Percentiles rank a stretch among this genome's conserved stretches.
phyloP scores from a whole-genome alignment of 2,888 invertebrate genomes.

The Hydriomena furcata region DNA sequence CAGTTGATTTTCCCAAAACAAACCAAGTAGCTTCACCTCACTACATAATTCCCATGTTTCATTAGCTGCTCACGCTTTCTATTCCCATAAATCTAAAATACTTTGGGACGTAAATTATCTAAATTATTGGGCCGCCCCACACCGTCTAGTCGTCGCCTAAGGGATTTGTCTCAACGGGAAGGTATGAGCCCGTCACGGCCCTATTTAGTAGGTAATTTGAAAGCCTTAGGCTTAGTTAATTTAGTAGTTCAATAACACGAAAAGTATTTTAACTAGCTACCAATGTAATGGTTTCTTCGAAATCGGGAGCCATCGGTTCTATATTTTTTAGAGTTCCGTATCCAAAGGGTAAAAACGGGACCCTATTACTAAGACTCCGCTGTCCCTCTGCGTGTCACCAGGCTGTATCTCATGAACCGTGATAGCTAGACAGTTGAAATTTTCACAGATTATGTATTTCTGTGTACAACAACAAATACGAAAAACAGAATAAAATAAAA shows the following conservation, averaged over 20 bases:
- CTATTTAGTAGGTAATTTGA: constrained; percentile 21
- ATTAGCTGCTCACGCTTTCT: constrained; percentile 37
- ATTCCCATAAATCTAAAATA: constrained; percentile 43
- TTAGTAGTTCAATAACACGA: constrained; percentile 15
- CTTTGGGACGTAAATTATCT: constrained; percentile 46
- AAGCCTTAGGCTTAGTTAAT: constrained; percentile 9
- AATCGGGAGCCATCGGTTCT: constrained; percentile 18
- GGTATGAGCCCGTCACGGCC: constrained; percentile 1
- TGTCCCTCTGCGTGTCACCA: too few species aligned
- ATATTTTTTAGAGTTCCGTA: too few species aligned
- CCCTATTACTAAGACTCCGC: too few species aligned
- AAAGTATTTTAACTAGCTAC: background rate
- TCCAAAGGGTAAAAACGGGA: too few species aligned
- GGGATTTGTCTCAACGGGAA: constrained; percentile 29
- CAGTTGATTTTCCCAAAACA: constrained; percentile 26
- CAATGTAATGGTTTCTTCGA: constrained; percentile 4
- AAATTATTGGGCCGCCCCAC: constrained; percentile 46
- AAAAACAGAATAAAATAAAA: too few species aligned
- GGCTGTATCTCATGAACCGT: too few species aligned
- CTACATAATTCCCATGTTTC: constrained; percentile 35
- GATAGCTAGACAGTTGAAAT: too few species aligned
- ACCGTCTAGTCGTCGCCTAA: constrained; percentile 36
- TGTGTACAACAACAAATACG: too few species aligned
- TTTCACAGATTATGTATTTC: too few species aligned
- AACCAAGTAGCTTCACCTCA: constrained; percentile 18